These are phyloP conservation scores for Cryptophagus acutangulus DNA, from an alignment of 2,888 invertebrate genomes.

Conservation along the genomic window DNA sequence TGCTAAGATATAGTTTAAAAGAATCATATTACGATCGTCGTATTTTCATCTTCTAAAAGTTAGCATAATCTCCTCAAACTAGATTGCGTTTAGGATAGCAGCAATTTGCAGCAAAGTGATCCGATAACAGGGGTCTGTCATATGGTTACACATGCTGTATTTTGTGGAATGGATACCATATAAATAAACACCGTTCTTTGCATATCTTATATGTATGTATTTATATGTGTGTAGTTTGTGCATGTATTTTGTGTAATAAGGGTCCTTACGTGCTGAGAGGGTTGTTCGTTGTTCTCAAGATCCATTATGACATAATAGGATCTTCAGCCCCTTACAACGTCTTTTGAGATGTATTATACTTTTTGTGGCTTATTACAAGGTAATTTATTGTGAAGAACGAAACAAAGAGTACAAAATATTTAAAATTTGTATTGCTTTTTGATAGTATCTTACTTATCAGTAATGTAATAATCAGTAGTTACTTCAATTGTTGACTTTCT, in stretches of 20 bases:
- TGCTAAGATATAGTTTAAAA: no score
- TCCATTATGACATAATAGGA: conserved; percentile 46
- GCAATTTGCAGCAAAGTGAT: conserved; percentile 48
- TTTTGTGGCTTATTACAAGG: conserved; percentile 24
- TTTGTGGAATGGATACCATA: conserved; percentile 44
- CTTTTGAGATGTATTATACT: conserved; percentile 23
- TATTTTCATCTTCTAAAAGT: conserved; percentile 13
- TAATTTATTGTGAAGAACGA: no score
- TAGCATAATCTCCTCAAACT: conserved; percentile 28
- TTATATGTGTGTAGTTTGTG: no score
- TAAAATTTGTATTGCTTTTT: no score
- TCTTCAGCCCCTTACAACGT: conserved; percentile 37
- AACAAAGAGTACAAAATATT: no score
- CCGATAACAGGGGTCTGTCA: conserved; percentile 47
- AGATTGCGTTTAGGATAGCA: conserved; percentile 42
- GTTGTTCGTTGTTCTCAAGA: conserved; percentile 39
- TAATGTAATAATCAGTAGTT: no score
- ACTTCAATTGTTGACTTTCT: no score
- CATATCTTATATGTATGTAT: conserved; percentile 48
- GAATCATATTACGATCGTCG: no score
- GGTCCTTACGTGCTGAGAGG: conserved; percentile 35
- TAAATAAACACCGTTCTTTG: conserved; percentile 48
- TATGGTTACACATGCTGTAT: conserved; percentile 49
- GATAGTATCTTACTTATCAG: no score
- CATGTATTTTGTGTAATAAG: conserved; percentile 39